phyloP scores from a whole-genome alignment of 1,140 invertebrate genomes.

The Andricus grossulariae region DNA sequence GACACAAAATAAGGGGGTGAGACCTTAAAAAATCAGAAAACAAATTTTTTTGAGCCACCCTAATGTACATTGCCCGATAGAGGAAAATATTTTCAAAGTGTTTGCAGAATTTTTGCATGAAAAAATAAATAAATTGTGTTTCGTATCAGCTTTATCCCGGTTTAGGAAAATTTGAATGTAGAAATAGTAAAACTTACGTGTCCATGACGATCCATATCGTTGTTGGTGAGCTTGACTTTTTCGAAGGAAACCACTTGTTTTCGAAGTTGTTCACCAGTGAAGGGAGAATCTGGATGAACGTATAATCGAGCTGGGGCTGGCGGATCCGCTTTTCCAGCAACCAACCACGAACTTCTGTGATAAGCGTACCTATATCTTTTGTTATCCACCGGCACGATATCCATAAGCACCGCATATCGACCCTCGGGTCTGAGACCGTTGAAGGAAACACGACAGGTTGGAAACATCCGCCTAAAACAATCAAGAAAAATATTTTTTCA shows the following conservation, averaged over 20 bases:
- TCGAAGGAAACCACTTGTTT: constrained; percentile 99
- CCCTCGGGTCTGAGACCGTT: constrained; percentile 84
- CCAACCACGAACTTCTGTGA: constrained; percentile 97
- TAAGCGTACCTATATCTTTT: constrained; percentile 99
- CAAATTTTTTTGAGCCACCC: too few relatives aligned
- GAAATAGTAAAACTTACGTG: constrained; percentile 84
- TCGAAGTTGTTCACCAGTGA: constrained; percentile 94
- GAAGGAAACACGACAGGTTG: constrained; percentile 95
- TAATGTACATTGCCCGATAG: too few relatives aligned
- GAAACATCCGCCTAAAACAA: constrained; percentile 95
- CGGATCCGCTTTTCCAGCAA: constrained; percentile 98
- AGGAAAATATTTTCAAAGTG: too few relatives aligned
- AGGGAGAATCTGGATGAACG: constrained; percentile 97
- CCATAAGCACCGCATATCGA: constrained; percentile 93
- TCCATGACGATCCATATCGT: constrained; percentile 98
- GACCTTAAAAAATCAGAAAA: too few relatives aligned
- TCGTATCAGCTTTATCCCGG: too few relatives aligned
- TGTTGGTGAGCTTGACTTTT: constrained; percentile 99
- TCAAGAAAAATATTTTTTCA: constrained; percentile 7
- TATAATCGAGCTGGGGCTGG: constrained; percentile 95
- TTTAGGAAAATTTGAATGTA: not conserved
- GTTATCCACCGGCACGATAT: constrained; percentile 97
- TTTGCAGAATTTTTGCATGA: too few relatives aligned
- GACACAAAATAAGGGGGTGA: too few relatives aligned
- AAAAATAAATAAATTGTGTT: too few relatives aligned